Percentiles rank a stretch among this genome's conserved stretches.
These are phyloP conservation scores for Athene noctua DNA, from an alignment of 2,113 vertebrate genomes.

Conservation along the genomic window DNA sequence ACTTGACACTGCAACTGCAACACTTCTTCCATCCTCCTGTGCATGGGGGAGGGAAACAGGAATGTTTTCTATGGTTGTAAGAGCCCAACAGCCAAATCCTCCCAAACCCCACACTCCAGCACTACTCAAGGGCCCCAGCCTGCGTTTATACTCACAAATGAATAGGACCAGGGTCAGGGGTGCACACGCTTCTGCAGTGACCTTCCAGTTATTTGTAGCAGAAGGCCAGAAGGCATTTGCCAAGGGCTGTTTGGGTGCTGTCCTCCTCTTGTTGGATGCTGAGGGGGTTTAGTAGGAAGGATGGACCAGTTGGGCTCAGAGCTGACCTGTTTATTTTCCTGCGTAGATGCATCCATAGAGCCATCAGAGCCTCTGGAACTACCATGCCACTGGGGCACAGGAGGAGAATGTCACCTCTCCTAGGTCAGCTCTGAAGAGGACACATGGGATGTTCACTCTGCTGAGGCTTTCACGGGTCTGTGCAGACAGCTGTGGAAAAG, in stretches of 20 bases:
- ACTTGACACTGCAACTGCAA: background rate
- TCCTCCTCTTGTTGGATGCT: background rate
- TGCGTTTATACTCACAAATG: background rate
- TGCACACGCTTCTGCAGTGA: background rate
- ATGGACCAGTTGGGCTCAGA: background rate
- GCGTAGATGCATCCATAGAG: background rate
- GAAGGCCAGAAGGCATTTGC: background rate
- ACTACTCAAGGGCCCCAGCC: background rate
- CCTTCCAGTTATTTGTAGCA: no score
- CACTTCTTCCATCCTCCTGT: background rate
- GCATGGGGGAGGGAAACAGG: rapidly evolving
- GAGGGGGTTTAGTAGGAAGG: background rate
- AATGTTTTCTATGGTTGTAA: background rate
- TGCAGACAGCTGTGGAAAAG: background rate
- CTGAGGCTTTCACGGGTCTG: background rate
- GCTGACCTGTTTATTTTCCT: background rate
- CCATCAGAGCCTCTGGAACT: background rate
- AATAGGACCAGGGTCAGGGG: background rate
- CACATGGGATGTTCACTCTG: rapidly evolving
- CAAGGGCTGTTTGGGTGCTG: background rate
- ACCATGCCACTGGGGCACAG: background rate
- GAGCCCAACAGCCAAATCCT: background rate
- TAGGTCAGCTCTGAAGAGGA: background rate
- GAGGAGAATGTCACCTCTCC: background rate
- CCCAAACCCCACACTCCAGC: background rate